Evolutionary conservation across 1,140 invertebrate species (phyloP), one percentile per base, ranked within the genome.

Genomic region (Trichogramma pretiosum): DNA sequence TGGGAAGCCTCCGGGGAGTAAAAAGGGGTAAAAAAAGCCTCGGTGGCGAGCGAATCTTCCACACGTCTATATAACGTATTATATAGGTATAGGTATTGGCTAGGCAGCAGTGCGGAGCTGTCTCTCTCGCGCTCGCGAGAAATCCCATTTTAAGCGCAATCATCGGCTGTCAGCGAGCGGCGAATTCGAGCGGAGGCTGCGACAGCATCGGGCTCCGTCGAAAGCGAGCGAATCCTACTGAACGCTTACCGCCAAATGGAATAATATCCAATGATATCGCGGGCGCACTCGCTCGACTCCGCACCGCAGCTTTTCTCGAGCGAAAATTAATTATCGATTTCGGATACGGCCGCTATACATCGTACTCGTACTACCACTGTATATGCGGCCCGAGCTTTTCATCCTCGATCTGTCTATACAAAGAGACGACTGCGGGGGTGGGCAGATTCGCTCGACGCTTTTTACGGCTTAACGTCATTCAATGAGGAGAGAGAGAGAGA

Each of bases 311-410:
- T 58, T 63, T 65, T 65, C 63, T 65, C 63, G 59, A 39, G 43
- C 51, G 57, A 54, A 68, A 68, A 68, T 68, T 68, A 68, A 68
- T 68, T 68, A 68, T 68, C 64, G 65, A 68, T 68, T 68, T 67
- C 64, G 63, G 64, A 68, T 68, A 67, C 56, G 56, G 32, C 48
- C 36, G 62, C 56, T 61, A 60, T 62, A 62, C 63, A 64, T 63
- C 62, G n/a, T n/a, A n/a, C n/a, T n/a, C n/a, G n/a, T n/a, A n/a
- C n/a, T n/a, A n/a, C n/a, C n/a, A n/a, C n/a, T n/a, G n/a, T n/a
- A n/a, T n/a, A n/a, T n/a, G n/a, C n/a, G n/a, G n/a, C n/a, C n/a
- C n/a, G n/a, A n/a, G n/a, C n/a, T n/a, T n/a, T n/a, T n/a, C n/a
- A n/a, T n/a, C n/a, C n/a, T n/a, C n/a, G 62, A 42, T 33, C 28